Evolutionary conservation across 2,113 vertebrate genomes (phyloP), one percentile per base, ranked within the genome.

Genomic region (Varanus komodoensis): DNA sequence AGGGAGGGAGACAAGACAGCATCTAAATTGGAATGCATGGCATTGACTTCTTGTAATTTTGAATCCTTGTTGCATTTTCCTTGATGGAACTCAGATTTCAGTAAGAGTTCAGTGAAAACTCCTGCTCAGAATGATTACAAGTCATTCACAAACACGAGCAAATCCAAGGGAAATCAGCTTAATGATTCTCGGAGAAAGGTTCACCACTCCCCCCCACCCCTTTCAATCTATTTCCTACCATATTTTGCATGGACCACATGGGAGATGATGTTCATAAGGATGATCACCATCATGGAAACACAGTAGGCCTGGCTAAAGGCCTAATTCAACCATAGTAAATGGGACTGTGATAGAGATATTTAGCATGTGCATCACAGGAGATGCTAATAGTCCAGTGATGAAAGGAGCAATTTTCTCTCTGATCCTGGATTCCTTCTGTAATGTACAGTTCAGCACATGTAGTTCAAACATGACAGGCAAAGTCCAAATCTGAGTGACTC

Each of bases 171-270:
- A 86, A 54, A 54, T 38, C 71, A 74, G 50, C 12, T 34, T 57
- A 54, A 34, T 61, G 50, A 73, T 86, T 86, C 71, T 75, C 50
- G 57, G 32, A 86, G 69, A 75, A 86, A 86, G 50, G 38, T 54
- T 14, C 50, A 86, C n/a, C 21, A 0, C 19, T 27, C 67, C 11
- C 78, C 6, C 48, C 12, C 38, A 3, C 57, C 57, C 11, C 57
- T 61, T 15, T 14, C 57, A 29, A 38, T 38, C 23, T 3, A 15
- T 75, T 86, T 86, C 69, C 7, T 86, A 38, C 12, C 4, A 4
- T 27, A 34, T 52, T 75, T 75, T 75, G 29, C 19, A 74, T 8
- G 8, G 52, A 75, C 61, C 52, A 61, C 14, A 23, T 14, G 27
- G 8, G n/a, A 81, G 14, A 21, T 86, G 50, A 9, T 86, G 50